A percentile compares a stretch with the other conserved stretches of the same genome.
phyloP scores from a whole-genome alignment of 2,797 vertebrate genomes.

The Spheniscus humboldti region DNA sequence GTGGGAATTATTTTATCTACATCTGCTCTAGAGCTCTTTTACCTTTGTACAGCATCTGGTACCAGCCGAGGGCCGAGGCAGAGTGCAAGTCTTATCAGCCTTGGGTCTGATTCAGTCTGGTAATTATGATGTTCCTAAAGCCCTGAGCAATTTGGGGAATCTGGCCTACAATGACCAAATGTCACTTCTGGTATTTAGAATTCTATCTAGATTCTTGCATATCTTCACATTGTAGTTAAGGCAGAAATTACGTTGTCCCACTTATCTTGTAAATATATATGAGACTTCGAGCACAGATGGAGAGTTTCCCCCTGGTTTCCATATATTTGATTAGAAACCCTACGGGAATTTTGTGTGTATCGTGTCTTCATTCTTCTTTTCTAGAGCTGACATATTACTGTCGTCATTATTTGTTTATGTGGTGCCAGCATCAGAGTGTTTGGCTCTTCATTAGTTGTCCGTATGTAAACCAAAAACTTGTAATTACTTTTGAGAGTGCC shows the following conservation, averaged over 20 bases:
- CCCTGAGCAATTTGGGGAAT: background rate
- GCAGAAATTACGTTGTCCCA: background rate
- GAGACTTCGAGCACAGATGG: background rate
- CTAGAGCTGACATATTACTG: background rate
- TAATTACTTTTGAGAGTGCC: conserved; percentile 2
- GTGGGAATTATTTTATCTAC: background rate
- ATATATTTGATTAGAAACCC: background rate
- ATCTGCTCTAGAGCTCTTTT: background rate
- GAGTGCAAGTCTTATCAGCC: background rate
- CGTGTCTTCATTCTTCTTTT: background rate
- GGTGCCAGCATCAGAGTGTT: background rate
- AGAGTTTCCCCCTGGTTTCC: background rate
- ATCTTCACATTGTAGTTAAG: background rate
- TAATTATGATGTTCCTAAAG: background rate
- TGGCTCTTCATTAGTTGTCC: background rate
- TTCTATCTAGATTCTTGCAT: background rate
- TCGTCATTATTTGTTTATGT: background rate
- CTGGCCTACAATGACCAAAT: background rate
- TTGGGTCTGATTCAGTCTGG: background rate
- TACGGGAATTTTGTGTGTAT: background rate
- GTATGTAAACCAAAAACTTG: background rate
- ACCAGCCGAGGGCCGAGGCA: background rate
- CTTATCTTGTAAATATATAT: background rate
- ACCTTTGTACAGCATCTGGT: background rate
- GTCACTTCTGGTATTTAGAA: background rate